Percentiles rank a stretch among this genome's conserved stretches.
Conservation (phyloP, 2,797 vertebrate genomes). For the Cuniculus paca region DNA sequence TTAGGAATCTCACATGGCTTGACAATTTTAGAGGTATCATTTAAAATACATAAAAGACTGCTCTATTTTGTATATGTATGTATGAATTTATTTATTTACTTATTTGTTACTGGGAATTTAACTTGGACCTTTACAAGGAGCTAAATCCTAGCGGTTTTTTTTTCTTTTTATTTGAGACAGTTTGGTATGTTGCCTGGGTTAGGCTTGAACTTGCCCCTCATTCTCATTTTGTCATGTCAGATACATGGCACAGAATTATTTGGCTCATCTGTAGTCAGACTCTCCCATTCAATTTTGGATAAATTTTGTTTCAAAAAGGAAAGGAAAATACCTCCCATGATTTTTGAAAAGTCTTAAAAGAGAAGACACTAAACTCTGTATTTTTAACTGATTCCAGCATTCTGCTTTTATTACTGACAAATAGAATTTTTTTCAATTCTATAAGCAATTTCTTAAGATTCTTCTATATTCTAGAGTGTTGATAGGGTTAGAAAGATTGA, state of each 20-base stretch:
- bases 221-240: neutral
- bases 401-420: neutral
- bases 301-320: slow-evolving; percentile 23
- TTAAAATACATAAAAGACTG: neutral
- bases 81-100: neutral
- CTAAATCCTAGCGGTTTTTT: neutral
- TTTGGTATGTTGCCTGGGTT: neutral
- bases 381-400: neutral
- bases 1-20: neutral
- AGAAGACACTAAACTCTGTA: neutral
- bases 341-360: slow-evolving; percentile 42
- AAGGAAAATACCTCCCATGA: neutral
- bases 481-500: neutral
- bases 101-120: neutral
- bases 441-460: neutral
- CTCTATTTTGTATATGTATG: neutral
- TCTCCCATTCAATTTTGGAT: neutral
- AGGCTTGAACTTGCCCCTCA: neutral
- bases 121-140: neutral
- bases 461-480: neutral
- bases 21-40: neutral
- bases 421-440: slow-evolving; percentile 33
- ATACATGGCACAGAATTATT: neutral
- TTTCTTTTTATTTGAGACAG: neutral
- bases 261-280: neutral